Percentiles rank a stretch among this genome's conserved stretches.
These are phyloP conservation scores for Luehdorfia chinensis DNA, from an alignment of 1,140 invertebrate genomes.

Conservation along the genomic window DNA sequence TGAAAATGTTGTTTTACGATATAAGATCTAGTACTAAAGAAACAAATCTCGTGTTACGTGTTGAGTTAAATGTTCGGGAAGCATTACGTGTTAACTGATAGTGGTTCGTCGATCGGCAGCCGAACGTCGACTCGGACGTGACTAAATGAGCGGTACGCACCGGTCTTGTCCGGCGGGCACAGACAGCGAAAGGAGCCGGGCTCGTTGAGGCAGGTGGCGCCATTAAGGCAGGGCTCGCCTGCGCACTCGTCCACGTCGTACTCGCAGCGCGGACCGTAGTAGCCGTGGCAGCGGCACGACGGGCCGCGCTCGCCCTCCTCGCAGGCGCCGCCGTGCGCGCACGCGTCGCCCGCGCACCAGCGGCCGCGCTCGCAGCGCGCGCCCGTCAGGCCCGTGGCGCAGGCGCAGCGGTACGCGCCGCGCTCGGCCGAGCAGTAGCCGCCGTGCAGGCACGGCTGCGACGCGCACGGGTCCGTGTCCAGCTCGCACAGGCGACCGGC, in stretches of 20 bases:
- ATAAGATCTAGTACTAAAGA: too few species aligned
- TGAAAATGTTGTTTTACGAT: too few species aligned
- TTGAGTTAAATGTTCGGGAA: too few species aligned
- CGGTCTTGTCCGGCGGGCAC: conserved; percentile 88
- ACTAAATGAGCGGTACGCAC: conserved; percentile 47
- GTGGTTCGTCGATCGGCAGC: too few species aligned
- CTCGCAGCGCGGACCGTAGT: conserved; percentile 86
- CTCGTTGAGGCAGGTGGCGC: conserved; percentile 90
- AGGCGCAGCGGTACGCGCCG: conserved; percentile 84
- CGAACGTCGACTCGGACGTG: not conserved
- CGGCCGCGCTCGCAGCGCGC: conserved; percentile 90
- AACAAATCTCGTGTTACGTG: too few species aligned
- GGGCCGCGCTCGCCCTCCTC: conserved; percentile 89
- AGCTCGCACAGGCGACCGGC: conserved; percentile 88
- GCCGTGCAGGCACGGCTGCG: conserved; percentile 92
- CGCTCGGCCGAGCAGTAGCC: conserved; percentile 80
- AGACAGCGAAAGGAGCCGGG: conserved; percentile 89
- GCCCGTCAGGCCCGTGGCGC: conserved; percentile 83
- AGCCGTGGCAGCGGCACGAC: conserved; percentile 87
- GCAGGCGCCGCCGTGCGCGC: conserved; percentile 89
- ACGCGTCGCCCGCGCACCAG: conserved; percentile 88
- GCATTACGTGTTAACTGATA: too few species aligned
- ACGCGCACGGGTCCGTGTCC: conserved; percentile 93
- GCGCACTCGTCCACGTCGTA: conserved; percentile 89
- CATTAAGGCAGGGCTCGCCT: conserved; percentile 87